Conservation (phyloP, 2,888 invertebrate genomes). For the Shargacucullia verbasci region DNA sequence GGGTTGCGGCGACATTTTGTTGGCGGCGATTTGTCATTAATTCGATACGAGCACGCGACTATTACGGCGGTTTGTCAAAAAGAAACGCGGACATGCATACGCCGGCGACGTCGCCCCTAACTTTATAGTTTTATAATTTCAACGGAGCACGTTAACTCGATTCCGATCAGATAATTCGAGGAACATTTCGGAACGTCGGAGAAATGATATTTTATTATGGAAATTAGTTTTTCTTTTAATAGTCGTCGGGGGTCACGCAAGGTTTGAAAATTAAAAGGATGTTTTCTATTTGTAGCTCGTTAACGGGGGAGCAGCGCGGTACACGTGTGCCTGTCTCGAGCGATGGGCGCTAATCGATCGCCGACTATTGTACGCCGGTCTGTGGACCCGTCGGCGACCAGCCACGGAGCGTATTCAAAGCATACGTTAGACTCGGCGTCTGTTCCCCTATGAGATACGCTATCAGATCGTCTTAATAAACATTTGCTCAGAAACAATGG, state of each 20-base stretch:
- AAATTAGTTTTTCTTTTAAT: constrained; percentile 87
- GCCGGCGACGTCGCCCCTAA: constrained; percentile 84
- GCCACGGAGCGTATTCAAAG: constrained; percentile 71
- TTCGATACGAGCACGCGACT: constrained; percentile 85
- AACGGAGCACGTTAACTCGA: constrained; percentile 84
- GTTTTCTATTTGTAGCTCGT: constrained; percentile 76
- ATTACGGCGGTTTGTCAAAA: constrained; percentile 84
- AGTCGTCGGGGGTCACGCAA: constrained; percentile 82
- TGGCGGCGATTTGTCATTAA: constrained; percentile 84
- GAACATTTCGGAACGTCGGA: constrained; percentile 67
- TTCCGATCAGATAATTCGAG: constrained; percentile 83
- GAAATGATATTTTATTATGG: constrained; percentile 82
- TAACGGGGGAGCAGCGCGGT: constrained; percentile 66
- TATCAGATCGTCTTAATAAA: constrained; percentile 89
- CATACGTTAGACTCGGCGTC: constrained; percentile 81
- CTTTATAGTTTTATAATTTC: constrained; percentile 87
- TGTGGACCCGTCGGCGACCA: constrained; percentile 57
- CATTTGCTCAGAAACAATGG: constrained; percentile 85
- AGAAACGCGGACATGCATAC: constrained; percentile 81
- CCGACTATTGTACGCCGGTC: constrained; percentile 72
- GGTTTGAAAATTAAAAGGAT: constrained; percentile 74
- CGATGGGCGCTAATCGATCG: constrained; percentile 81
- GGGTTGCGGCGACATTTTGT: constrained; percentile 82
- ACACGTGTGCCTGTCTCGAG: constrained; percentile 60
- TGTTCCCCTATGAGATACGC: constrained; percentile 80